A percentile compares a stretch with the other conserved stretches of the same genome.
phyloP scores from a whole-genome alignment of 2,113 vertebrate genomes.

The Nesogale talazaci region DNA sequence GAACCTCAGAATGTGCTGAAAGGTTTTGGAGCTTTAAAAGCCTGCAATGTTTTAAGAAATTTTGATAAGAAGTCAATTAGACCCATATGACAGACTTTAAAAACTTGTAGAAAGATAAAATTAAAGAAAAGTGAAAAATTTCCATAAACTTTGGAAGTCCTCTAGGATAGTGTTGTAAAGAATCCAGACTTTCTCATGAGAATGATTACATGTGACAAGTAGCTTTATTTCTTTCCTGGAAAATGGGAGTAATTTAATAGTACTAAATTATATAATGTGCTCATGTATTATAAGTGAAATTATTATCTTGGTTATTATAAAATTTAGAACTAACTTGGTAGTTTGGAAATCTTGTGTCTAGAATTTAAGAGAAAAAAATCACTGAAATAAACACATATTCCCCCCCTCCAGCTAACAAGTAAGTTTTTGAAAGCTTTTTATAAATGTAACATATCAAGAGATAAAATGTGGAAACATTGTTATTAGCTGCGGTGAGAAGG shows the following conservation, averaged over 20 bases:
- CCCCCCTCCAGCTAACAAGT: neutral
- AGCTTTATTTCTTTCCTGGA: neutral
- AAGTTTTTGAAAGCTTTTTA: neutral
- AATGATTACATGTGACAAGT: neutral
- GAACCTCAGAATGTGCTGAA: neutral
- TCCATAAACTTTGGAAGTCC: too few species aligned
- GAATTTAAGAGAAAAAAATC: neutral
- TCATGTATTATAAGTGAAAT: too few species aligned
- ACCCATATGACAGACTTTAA: too few species aligned
- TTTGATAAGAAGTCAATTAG: neutral
- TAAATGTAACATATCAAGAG: neutral
- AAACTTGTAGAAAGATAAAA: too few species aligned
- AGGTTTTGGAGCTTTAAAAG: neutral
- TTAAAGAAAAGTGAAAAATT: too few species aligned
- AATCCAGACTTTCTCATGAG: neutral
- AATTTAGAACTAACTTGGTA: neutral
- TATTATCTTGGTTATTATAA: neutral
- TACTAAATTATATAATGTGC: neutral
- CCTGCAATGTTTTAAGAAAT: neutral
- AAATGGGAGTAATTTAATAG: neutral
- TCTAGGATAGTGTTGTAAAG: too few species aligned
- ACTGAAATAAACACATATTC: neutral
- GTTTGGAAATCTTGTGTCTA: neutral
- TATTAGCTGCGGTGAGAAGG: too few species aligned
- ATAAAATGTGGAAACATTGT: neutral